Base-by-base conservation (phyloP, 2,888 invertebrate species). In the Exocentrus adspersus region DNA sequence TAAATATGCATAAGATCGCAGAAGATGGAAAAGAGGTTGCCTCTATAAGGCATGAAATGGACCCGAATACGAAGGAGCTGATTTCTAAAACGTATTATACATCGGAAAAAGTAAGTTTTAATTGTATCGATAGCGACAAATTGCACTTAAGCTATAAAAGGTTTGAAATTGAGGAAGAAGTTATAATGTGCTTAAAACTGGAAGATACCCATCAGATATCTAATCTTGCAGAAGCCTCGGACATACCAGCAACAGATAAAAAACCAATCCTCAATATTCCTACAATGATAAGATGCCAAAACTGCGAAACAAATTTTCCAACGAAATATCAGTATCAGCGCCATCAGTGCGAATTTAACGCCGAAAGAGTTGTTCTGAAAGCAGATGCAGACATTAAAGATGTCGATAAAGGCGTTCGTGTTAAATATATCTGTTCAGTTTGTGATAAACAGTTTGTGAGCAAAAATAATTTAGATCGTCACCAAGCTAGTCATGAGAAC, bases 261-360 rank as follows among this genome's bases (percentile, higher is more conserved):
- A 28, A 57, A 12, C 52, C 41, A 32, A 62, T 67, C 28, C 46
- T 75, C 14, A 77, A 77, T 60, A 71, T 78, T 42, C 77, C 78
- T 4, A 73, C 72, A 28, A 80, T 82, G 78, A 81, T 81, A 43
- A 73, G 79, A 43, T 83, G 83, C 68, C 82, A 83, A 69, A 83
- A 83, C 70, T 83, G 83, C 68, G 82, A 83, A 67, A 82, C 80
- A 0, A 80, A 82, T 70, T 83, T 83, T 69, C 81, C 82, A 1
- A 83, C 83, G 2, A 83, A 83, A 67, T 83, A 83, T 68, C 83
- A 83, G 63, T 83, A 81, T 65, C 83, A 83, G 68, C 72, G 83
- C 24, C 83, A 83, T 62, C 83, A 83, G 60, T 83, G 83, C 70
- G 81, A 83, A 67, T 83, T 82, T 66, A 81, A 83, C 65, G 80